phyloP scores from a whole-genome alignment of 2,888 invertebrate genomes.

The Artemia sinica region DNA sequence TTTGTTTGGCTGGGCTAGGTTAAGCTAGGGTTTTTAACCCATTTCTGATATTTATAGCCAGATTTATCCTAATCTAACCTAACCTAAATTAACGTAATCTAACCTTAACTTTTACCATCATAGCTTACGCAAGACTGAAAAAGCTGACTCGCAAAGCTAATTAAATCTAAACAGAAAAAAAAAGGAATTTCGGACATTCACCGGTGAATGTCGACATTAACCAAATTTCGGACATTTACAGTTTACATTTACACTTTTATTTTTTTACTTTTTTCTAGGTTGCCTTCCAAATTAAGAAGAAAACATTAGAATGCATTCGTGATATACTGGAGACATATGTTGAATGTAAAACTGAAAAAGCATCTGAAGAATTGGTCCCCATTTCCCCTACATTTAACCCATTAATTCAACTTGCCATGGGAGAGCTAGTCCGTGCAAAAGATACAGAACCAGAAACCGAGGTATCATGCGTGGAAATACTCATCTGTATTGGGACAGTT shows the following conservation, averaged over 20 bases:
- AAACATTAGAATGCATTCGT: slow-evolving; percentile 3
- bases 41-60: too few relatives aligned
- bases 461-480: neutral
- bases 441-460: neutral
- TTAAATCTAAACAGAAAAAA: too few relatives aligned
- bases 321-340: neutral
- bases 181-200: too few relatives aligned
- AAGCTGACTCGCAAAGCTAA: too few relatives aligned
- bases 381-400: neutral
- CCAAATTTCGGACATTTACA: too few relatives aligned
- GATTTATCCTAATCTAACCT: too few relatives aligned
- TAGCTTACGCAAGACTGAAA: too few relatives aligned
- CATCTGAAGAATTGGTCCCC: neutral
- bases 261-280: neutral
- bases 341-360: neutral
- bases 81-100: too few relatives aligned
- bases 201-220: too few relatives aligned
- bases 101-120: too few relatives aligned
- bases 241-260: too few relatives aligned
- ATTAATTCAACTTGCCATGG: neutral
- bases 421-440: neutral
- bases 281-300: neutral
- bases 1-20: neutral
- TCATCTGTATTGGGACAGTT: neutral
- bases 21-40: too few relatives aligned